These are phyloP conservation scores for Atta colombica DNA, from an alignment of 1,140 invertebrate genomes.

Conservation along the genomic window DNA sequence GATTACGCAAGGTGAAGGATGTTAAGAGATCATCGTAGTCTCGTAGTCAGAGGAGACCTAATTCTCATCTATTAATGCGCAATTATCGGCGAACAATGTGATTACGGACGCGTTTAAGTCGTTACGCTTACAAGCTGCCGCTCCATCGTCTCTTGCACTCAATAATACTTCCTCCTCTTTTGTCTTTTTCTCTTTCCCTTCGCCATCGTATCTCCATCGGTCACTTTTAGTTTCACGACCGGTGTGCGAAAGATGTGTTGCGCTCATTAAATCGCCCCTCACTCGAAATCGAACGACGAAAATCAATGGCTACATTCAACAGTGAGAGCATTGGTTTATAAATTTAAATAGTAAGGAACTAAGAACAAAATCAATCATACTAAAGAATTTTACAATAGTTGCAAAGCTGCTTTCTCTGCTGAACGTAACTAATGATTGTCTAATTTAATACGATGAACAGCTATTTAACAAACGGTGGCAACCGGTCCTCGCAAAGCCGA, in stretches of 20 bases:
- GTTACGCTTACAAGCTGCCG: constrained; percentile 70
- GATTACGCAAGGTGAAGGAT: constrained; percentile 73
- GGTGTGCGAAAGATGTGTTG: constrained; percentile 16
- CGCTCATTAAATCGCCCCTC: constrained; percentile 5
- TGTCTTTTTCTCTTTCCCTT: constrained; percentile 43
- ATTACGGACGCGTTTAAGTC: constrained; percentile 80
- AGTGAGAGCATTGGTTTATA: too few species aligned
- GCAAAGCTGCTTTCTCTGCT: too few species aligned
- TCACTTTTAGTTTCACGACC: constrained; percentile 68
- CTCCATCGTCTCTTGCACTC: constrained; percentile 29
- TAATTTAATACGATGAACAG: constrained; percentile 47
- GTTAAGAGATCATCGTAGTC: constrained; percentile 59
- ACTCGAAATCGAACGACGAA: constrained; percentile 30
- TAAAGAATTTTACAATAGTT: too few species aligned
- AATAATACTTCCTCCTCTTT: constrained; percentile 67
- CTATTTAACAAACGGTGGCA: constrained; percentile 66
- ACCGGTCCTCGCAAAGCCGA: constrained; percentile 76
- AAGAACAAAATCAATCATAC: too few species aligned
- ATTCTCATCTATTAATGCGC: constrained; percentile 83
- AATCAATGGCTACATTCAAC: constrained; percentile 1
- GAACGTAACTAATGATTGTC: neutral
- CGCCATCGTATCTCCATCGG: constrained; percentile 35
- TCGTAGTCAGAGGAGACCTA: constrained; percentile 74
- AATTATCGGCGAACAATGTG: constrained; percentile 82
- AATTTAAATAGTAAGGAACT: too few species aligned